Percentiles rank a stretch among this genome's conserved stretches.
Evolutionary conservation across 2,113 vertebrate species (phyloP).

Genomic region (Dicrurus megarhynchus): DNA sequence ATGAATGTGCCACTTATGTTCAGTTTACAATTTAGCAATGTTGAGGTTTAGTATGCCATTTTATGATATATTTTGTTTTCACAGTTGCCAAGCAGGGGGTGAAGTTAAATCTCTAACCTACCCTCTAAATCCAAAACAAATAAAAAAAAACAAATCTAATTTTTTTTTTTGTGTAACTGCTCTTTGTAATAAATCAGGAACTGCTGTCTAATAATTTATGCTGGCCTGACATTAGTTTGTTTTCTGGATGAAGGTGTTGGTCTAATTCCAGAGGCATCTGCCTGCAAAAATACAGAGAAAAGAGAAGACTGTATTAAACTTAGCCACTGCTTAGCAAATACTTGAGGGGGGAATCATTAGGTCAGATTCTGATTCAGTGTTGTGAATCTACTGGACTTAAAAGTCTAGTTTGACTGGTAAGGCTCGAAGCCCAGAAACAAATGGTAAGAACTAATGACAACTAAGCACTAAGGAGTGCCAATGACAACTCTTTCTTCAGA

Average conservation of each 20-base stretch:
- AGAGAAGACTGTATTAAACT: background rate
- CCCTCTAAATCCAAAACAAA: background rate
- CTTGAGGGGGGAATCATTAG: background rate
- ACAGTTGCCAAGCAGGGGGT: background rate
- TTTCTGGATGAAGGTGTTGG: background rate
- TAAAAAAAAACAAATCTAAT: background rate
- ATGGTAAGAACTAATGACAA: background rate
- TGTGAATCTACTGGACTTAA: background rate
- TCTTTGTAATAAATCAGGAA: background rate
- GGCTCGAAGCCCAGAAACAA: background rate
- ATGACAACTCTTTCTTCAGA: background rate
- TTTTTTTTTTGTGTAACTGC: background rate
- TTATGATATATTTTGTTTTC: constrained; percentile 18
- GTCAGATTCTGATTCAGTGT: background rate
- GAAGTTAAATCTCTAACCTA: background rate
- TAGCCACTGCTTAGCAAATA: background rate
- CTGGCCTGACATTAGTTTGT: background rate
- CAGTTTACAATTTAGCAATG: background rate
- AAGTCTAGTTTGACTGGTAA: background rate
- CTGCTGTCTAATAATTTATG: background rate
- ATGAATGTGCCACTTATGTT: constrained; percentile 6
- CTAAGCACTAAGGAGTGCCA: background rate
- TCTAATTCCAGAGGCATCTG: constrained; percentile 16
- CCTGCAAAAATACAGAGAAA: background rate
- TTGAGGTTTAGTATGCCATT: background rate